A percentile compares a stretch with the other conserved stretches of the same genome.
Evolutionary conservation across 2,113 vertebrate genomes (phyloP).

Genomic region (Arvicanthis niloticus): DNA sequence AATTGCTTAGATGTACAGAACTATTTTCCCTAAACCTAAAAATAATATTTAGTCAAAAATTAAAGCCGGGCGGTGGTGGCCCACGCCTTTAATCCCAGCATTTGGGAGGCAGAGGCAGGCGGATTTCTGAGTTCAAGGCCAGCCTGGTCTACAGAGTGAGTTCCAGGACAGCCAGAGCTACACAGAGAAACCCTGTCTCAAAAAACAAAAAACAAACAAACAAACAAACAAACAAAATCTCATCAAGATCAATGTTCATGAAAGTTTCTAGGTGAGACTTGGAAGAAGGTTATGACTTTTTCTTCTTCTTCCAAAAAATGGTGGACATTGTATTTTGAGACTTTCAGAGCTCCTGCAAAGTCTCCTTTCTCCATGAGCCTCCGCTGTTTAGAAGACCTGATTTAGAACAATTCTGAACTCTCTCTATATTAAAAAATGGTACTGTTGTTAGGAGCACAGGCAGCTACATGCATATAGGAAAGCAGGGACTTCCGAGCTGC

Average conservation of each 20-base stretch:
- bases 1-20: background rate
- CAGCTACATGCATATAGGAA: background rate
- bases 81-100: no score
- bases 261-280: background rate
- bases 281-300: background rate
- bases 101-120: no score
- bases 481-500: background rate
- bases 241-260: background rate
- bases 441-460: background rate
- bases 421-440: background rate
- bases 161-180: no score
- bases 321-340: background rate
- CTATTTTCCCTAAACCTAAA: slow-evolving; percentile 25
- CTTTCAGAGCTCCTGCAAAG: background rate
- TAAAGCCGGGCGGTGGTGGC: no score
- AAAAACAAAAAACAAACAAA: no score
- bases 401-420: slow-evolving; percentile 16
- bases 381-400: background rate
- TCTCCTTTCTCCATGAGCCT: background rate
- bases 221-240: background rate
- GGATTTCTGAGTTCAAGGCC: no score
- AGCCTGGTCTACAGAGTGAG: no score
- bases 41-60: slow-evolving; percentile 27
- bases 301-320: background rate
- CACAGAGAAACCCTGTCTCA: no score